Evolutionary conservation across 92 coral and sea anemone genomes (phyloP), one percentile per base, ranked within the genome.

Genomic region (Phenganax subtilis): DNA sequence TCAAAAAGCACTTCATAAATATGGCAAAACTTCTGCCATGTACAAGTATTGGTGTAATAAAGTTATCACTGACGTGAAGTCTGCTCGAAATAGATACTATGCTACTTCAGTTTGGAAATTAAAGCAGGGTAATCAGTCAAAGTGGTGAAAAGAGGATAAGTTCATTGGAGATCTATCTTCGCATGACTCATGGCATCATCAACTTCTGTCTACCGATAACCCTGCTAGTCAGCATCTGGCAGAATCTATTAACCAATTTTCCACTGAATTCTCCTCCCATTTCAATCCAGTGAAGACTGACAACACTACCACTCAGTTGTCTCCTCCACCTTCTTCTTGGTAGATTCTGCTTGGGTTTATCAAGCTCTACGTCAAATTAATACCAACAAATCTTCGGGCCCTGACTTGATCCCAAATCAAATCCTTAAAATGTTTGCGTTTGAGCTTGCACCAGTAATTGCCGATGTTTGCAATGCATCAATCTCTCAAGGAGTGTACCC

Each of bases 101-200:
- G 14, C 65, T 15, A 9, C 65, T 4, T 59, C 65, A 27, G 17
- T 59, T 27, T 9, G 65, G 17, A 59, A 15, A 59, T 59, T 59
- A 59, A 59, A 59, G 17, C 65, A 59, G 5, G 65, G 65, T 27
- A 59, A 59, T 15, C 17, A 20, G 25, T 20, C 25, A 20, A 20
- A 20, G 25, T 75, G 63, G 80, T 75, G 80, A 64, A 75, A 75
- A 15, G 51, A 75, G 15, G 63, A 54, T 9, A 71, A 71, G 55
- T 71, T 56, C 10, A 29, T 71, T 2, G 55, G 76, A n/a, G 76
- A 56, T 44, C 16, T 68, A 9, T 16, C 8, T 10, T 28, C 73
- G 12, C 10, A 15, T 68, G 51, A 68, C 16, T 68, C 65, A 59
- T 59, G 17, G 65, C 14, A 59, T 27, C 65, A 59, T 10, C 65